phyloP scores from a whole-genome alignment of 2,797 vertebrate species.

The Arremon aurantiirostris region DNA sequence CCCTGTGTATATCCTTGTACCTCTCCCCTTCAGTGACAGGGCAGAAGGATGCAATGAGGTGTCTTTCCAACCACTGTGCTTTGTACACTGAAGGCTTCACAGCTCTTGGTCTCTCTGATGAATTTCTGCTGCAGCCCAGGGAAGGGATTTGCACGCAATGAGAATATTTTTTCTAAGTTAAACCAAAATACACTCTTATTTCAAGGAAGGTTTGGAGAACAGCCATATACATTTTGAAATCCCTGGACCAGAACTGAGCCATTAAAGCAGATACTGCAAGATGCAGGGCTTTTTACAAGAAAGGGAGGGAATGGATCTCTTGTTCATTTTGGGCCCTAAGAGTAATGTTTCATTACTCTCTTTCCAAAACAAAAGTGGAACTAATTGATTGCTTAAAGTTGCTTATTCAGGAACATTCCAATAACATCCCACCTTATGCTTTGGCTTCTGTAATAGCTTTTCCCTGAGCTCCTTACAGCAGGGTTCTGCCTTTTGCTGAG shows the following conservation, averaged over 20 bases:
- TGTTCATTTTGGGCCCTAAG: background rate
- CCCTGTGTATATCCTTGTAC: background rate
- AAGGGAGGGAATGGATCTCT: background rate
- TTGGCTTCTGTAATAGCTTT: background rate
- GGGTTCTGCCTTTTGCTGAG: background rate
- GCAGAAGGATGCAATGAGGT: background rate
- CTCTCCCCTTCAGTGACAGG: background rate
- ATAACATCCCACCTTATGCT: background rate
- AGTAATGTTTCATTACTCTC: background rate
- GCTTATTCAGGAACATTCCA: background rate
- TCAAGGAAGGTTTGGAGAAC: slow-evolving; percentile 24
- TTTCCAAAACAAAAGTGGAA: slow-evolving; percentile 1
- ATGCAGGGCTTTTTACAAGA: background rate
- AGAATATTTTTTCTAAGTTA: background rate
- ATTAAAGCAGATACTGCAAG: slow-evolving; percentile 23
- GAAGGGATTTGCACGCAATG: background rate
- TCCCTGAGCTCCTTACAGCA: background rate
- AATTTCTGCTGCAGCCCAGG: background rate
- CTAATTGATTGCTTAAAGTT: background rate
- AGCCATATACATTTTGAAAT: slow-evolving; percentile 39
- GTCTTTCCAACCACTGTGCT: background rate
- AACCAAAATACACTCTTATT: background rate
- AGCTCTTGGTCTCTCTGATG: background rate
- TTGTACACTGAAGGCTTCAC: background rate
- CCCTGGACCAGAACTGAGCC: background rate